phyloP scores from a whole-genome alignment of 2,797 vertebrate genomes.

The Lagodon rhomboides region DNA sequence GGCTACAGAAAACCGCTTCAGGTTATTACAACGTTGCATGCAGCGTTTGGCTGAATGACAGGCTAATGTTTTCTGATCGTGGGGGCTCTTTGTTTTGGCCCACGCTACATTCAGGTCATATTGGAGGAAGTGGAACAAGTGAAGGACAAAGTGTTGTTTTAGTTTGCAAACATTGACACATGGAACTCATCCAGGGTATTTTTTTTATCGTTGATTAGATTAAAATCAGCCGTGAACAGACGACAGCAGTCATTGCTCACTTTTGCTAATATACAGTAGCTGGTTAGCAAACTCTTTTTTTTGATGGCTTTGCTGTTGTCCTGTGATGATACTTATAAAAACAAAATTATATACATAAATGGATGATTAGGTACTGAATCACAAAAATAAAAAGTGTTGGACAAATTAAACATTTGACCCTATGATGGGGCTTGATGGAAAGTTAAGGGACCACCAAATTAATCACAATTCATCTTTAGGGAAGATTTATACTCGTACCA shows the following conservation, averaged over 20 bases:
- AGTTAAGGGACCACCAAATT: too few relatives aligned
- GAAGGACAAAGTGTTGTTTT: slow-evolving; percentile 8
- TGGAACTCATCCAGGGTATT: neutral
- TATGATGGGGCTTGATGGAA: too few relatives aligned
- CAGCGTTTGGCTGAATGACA: neutral
- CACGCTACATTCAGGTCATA: neutral
- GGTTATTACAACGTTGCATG: neutral
- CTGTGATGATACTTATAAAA: too few relatives aligned
- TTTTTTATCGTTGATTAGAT: neutral
- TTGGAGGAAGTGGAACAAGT: neutral
- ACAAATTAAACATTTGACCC: too few relatives aligned
- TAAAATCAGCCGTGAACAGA: neutral
- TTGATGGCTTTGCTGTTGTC: neutral
- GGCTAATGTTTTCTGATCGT: neutral
- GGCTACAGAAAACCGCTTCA: neutral
- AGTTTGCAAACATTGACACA: neutral
- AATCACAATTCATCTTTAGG: too few relatives aligned
- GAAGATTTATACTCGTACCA: too few relatives aligned
- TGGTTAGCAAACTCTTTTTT: neutral
- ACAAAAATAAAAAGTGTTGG: too few relatives aligned
- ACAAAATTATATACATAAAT: too few relatives aligned
- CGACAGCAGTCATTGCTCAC: neutral
- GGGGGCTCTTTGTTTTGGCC: neutral
- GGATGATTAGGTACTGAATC: too few relatives aligned
- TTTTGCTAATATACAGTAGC: neutral